A percentile compares a stretch with the other conserved stretches of the same genome.
These are phyloP conservation scores for Onchidella celtica DNA, from an alignment of 2,888 invertebrate species.

Conservation along the genomic window DNA sequence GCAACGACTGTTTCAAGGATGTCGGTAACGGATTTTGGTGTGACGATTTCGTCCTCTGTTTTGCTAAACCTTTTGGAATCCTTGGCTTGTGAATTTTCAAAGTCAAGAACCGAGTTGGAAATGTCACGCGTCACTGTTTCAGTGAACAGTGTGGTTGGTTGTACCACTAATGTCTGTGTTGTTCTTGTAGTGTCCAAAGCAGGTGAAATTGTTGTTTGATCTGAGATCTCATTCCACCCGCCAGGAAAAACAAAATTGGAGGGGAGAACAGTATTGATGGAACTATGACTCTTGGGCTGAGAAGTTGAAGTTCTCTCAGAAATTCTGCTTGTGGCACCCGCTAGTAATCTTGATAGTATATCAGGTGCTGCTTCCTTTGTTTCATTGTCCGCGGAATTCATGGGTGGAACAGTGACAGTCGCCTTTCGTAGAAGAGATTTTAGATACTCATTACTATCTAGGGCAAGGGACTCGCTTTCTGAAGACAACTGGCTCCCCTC, in stretches of 20 bases:
- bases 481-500: neutral
- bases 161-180: neutral
- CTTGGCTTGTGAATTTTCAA: neutral
- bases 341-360: too few species aligned
- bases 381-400: neutral
- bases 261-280: neutral
- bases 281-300: neutral
- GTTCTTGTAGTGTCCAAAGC: too few species aligned
- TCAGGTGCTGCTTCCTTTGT: neutral
- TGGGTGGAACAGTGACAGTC: neutral
- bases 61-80: neutral
- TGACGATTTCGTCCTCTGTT: neutral
- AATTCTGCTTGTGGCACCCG: too few species aligned
- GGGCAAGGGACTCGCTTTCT: neutral
- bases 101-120: neutral
- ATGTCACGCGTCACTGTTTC: too few species aligned
- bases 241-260: neutral
- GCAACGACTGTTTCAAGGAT: neutral
- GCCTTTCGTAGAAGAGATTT: neutral
- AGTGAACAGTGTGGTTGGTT: too few species aligned
- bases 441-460: neutral
- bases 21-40: neutral
- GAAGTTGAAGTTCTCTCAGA: neutral
- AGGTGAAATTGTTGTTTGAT: too few species aligned
- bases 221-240: too few species aligned